A percentile compares a stretch with the other conserved stretches of the same genome.
Conservation (phyloP, 2,113 vertebrate species). For the Daboia siamensis region DNA sequence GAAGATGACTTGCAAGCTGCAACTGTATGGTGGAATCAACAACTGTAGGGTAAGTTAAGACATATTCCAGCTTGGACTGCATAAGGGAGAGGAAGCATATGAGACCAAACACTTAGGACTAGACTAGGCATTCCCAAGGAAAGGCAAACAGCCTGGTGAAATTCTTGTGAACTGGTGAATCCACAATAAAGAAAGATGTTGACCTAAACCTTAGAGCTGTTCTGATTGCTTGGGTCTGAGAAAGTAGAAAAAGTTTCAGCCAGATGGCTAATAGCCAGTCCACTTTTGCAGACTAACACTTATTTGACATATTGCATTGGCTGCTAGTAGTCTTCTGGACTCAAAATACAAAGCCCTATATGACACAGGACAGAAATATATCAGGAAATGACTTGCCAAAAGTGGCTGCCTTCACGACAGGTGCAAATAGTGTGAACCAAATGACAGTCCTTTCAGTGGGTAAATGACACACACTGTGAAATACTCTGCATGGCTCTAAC, state of each 20-base stretch:
- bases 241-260: neutral
- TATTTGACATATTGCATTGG: neutral
- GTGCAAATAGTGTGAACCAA: neutral
- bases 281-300: neutral
- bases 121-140: too few relatives aligned
- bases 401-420: neutral
- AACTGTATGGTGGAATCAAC: neutral
- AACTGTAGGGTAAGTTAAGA: neutral
- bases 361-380: neutral
- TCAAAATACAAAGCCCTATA: neutral
- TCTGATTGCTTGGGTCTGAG: neutral
- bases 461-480: neutral
- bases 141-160: too few relatives aligned
- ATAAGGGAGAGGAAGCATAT: too few relatives aligned
- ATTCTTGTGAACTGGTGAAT: too few relatives aligned
- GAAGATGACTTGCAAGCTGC: neutral
- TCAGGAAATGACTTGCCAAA: neutral
- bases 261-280: neutral
- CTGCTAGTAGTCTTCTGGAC: neutral
- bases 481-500: neutral
- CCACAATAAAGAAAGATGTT: neutral
- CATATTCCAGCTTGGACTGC: too few relatives aligned
- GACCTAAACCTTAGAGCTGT: neutral
- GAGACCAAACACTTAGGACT: too few relatives aligned
- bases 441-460: neutral